Evolutionary conservation across 2,888 invertebrate genomes (phyloP).

Genomic region (Allacma fusca): DNA sequence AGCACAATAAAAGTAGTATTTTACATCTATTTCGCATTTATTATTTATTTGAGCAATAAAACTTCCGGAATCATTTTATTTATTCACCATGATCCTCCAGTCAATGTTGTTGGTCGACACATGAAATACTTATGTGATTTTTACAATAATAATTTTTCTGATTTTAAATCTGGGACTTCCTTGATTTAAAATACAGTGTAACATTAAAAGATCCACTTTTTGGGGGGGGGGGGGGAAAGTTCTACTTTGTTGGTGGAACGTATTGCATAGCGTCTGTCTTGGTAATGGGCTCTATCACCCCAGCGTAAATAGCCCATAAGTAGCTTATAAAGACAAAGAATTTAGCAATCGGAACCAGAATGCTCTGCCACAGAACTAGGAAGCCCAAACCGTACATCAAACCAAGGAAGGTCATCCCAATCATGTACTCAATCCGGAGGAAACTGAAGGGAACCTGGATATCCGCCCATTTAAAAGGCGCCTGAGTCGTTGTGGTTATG

Average conservation of each 20-base stretch:
- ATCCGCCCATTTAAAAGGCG: constrained; percentile 48
- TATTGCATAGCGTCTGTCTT: constrained; percentile 53
- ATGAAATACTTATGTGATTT: too few relatives aligned
- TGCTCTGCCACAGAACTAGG: constrained; percentile 54
- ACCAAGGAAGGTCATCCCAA: constrained; percentile 53
- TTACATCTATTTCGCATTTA: too few relatives aligned
- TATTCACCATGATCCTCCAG: too few relatives aligned
- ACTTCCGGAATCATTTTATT: too few relatives aligned
- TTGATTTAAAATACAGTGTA: too few relatives aligned
- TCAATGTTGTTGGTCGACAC: too few relatives aligned
- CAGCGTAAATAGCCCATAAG: constrained; percentile 37
- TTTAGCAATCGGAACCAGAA: constrained; percentile 55
- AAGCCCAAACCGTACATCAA: constrained; percentile 57
- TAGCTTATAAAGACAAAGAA: constrained; percentile 49
- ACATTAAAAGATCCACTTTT: too few relatives aligned
- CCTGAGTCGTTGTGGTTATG: constrained; percentile 44
- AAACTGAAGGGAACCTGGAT: constrained; percentile 51
- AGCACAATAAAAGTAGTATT: too few relatives aligned
- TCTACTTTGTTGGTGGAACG: constrained; percentile 49
- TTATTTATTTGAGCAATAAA: too few relatives aligned
- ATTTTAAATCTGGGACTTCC: too few relatives aligned
- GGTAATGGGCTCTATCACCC: constrained; percentile 46
- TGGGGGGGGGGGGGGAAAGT: too few relatives aligned
- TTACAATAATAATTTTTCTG: too few relatives aligned
- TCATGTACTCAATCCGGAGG: constrained; percentile 56